A percentile compares a stretch with the other conserved stretches of the same genome.
Conservation (phyloP, 2,797 vertebrate genomes). For the Sebastes steindachneri region DNA sequence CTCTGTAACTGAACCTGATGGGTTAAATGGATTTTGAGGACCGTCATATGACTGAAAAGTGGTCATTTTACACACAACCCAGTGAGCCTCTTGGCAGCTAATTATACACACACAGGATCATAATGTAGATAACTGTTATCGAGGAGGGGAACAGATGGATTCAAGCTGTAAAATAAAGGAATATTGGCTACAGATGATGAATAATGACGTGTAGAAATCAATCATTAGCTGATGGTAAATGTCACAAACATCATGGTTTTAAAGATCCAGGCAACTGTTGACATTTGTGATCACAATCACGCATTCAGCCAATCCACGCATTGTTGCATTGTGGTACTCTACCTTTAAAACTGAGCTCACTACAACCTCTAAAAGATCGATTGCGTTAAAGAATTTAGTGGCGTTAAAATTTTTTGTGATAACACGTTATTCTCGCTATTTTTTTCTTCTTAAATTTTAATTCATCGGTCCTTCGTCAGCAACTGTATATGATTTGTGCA, state of each 20-base stretch:
- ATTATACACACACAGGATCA: not conserved
- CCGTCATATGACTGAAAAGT: conserved; percentile 75
- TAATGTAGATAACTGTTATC: not conserved
- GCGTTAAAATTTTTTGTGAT: too few relatives aligned
- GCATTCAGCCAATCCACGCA: not conserved
- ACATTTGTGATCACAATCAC: not conserved
- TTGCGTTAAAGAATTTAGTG: too few relatives aligned
- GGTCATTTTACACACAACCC: conserved; percentile 32
- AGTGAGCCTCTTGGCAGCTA: conserved; percentile 46
- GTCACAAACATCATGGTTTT: not conserved
- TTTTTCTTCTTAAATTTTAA: not conserved
- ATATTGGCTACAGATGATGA: not conserved
- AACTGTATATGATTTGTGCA: not conserved
- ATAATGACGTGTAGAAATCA: not conserved
- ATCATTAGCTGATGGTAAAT: not conserved
- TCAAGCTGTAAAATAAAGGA: not conserved
- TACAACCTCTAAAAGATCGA: too few relatives aligned
- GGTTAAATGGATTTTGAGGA: conserved; percentile 78
- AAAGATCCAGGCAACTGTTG: not conserved
- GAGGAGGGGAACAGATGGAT: not conserved
- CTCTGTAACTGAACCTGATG: conserved; percentile 57
- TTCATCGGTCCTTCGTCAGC: not conserved
- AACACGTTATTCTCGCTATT: too few relatives aligned
- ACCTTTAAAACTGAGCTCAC: too few relatives aligned
- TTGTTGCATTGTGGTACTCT: not conserved